Base-by-base conservation (phyloP, 2,888 invertebrate species). In the Bugulina stolonifera region DNA sequence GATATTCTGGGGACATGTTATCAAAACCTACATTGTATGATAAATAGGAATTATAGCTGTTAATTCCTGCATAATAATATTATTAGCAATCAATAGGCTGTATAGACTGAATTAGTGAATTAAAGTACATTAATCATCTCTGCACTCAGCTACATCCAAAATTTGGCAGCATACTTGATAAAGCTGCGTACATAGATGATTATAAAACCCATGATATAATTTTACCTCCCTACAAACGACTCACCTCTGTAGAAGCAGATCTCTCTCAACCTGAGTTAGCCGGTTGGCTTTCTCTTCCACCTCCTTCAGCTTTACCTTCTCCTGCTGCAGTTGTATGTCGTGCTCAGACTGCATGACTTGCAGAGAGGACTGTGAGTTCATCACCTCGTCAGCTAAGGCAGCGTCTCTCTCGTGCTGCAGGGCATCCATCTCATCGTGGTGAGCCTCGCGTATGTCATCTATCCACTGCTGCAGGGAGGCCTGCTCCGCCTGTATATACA, bases 391-490 rank as follows among this genome's bases (percentile, higher is more conserved):
- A 14, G 70, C 70, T 10, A 70, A 32, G 3, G 54, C 54, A n/a
- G 22, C 52, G 25, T 70, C 70, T 70, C 54, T 2, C 52, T 70
- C 70, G 32, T 70, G 70, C 23, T 43, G 70, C 5, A 70, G 52
- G 5, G 70, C 70, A 23, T 70, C 70, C 27, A 70, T 70, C 23
- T 70, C 70, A 54, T 70, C 70, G 2, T 32, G n/a, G 43, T 70
- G 70, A 2, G 70, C 70, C 25, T 70, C 70, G 5, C 70, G 23
- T 2, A 70, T 70, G n/a, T 70, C 70, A 29, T 70, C 70, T 25
- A 70, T 70, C 70, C 70, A 70, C 52, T 70, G 70, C 52, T 70
- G 70, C 10, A 70, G 52, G 23, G 70, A 70, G 27, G 52, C 52
- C 25, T 43, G 70, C 52, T 70, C 70, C 5, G 70, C 70, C 70